Evolutionary conservation across 2,888 invertebrate species (phyloP), one percentile per base, ranked within the genome.

Genomic region (Ectemnius cavifrons): DNA sequence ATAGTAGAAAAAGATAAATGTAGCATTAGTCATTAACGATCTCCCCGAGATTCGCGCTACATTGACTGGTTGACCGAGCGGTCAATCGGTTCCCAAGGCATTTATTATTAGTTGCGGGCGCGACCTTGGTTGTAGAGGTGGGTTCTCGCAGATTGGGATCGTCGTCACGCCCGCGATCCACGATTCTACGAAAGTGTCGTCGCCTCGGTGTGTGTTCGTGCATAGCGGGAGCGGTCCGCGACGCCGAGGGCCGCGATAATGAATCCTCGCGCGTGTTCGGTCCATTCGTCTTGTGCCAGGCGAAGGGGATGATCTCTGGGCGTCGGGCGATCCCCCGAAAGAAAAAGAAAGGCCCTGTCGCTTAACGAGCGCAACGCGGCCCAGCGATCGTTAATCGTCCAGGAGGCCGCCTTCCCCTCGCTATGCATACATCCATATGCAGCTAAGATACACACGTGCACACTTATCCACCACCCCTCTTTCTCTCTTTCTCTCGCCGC

Each of bases 331-430:
- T 72, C 71, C 20, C 52, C 52, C 67, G 47, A 45, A 60, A 61
- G n/a, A n/a, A 58, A 73, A 74, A 75, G 74, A 71, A 66, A 75
- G 82, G 37, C 37, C 37, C 67, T 78, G 80, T 78, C 78, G 82
- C 78, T 80, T 84, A 83, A 83, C 83, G 83, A 83, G 84, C 81
- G 66, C 73, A 66, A 75, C 71, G 61, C 67, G 23, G 52, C 37
- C 37, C 67, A 56, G 71, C 72, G 77, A 78, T 84, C 81, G 81
- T 84, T 83, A 84, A 84, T 82, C 84, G 83, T 81, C 74, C 80
- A 62, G 61, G 67, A 16, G 37, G 37, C 37, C 37, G 37, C 37
- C 37, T 37, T 37, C 37, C 37, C 37, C 37, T 37, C 37, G 37
- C 37, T 11, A 37, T 37, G 8, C 37, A 37, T 37, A 37, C 67